phyloP scores from a whole-genome alignment of 1,140 invertebrate species.

The Mylabris phalerata region DNA sequence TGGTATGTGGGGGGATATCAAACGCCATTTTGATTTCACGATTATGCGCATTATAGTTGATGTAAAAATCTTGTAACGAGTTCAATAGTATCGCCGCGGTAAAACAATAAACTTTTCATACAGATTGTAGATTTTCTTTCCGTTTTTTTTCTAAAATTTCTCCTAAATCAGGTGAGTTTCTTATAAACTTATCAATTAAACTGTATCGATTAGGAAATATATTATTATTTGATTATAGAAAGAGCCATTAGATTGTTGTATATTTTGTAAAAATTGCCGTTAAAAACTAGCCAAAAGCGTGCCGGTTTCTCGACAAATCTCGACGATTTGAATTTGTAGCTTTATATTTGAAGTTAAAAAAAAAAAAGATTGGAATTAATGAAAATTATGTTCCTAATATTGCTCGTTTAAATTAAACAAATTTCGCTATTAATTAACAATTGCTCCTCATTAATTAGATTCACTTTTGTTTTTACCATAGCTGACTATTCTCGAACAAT shows the following conservation, averaged over 20 bases:
- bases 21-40: slow-evolving; percentile 12
- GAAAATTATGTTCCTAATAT: too few relatives aligned
- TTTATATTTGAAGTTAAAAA: neutral
- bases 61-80: slow-evolving; percentile 9
- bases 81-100: slow-evolving; percentile 9
- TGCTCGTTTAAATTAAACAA: too few relatives aligned
- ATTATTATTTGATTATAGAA: neutral
- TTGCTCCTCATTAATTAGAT: too few relatives aligned
- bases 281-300: neutral
- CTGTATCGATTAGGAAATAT: neutral
- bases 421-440: too few relatives aligned
- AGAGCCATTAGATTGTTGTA: neutral
- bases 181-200: slow-evolving; percentile 5
- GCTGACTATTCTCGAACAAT: too few relatives aligned
- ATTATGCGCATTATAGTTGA: slow-evolving; percentile 15
- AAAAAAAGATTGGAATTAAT: neutral
- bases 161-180: slow-evolving; percentile 5
- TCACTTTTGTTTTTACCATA: too few relatives aligned
- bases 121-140: neutral
- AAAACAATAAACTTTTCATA: neutral
- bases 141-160: slow-evolving; percentile 5
- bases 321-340: neutral
- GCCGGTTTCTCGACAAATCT: slow-evolving; percentile 2
- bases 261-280: slow-evolving; percentile 1
- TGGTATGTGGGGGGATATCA: neutral